These are phyloP conservation scores for Tetragonula clypearis DNA, from an alignment of 1,140 invertebrate genomes.

Conservation along the genomic window DNA sequence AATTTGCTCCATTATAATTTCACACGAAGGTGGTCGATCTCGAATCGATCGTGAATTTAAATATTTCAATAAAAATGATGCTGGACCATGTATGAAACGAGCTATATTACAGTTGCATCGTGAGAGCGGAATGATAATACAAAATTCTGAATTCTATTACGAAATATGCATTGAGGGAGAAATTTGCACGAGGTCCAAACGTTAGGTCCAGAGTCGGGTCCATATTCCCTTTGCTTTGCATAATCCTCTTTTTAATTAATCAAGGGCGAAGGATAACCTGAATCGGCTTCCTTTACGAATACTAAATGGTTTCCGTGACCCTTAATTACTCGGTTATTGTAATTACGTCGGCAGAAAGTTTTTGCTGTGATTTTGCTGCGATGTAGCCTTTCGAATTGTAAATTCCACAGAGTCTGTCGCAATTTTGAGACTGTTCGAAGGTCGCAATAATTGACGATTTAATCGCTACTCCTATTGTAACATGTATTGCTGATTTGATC, in stretches of 20 bases:
- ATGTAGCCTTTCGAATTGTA: background rate
- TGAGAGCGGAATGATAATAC: background rate
- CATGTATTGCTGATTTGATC: background rate
- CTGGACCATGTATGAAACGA: too few relatives aligned
- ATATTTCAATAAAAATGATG: too few relatives aligned
- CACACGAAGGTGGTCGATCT: background rate
- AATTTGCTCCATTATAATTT: background rate
- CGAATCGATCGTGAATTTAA: too few relatives aligned
- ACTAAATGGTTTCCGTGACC: conserved; percentile 2
- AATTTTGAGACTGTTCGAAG: background rate
- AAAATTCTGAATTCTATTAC: background rate
- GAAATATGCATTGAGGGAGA: background rate
- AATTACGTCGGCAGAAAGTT: conserved; percentile 20
- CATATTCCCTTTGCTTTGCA: background rate
- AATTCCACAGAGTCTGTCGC: background rate
- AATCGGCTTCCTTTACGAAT: conserved; percentile 31
- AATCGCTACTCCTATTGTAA: background rate
- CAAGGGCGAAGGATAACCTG: background rate
- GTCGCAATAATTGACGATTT: conserved; percentile 4
- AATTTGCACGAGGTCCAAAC: background rate
- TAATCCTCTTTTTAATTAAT: background rate
- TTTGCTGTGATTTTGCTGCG: conserved; percentile 12
- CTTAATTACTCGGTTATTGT: conserved; percentile 9
- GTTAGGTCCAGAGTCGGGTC: background rate
- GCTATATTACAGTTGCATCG: background rate